These are phyloP conservation scores for Mormoops blainvillei DNA, from an alignment of 2,113 vertebrate genomes.

Conservation along the genomic window DNA sequence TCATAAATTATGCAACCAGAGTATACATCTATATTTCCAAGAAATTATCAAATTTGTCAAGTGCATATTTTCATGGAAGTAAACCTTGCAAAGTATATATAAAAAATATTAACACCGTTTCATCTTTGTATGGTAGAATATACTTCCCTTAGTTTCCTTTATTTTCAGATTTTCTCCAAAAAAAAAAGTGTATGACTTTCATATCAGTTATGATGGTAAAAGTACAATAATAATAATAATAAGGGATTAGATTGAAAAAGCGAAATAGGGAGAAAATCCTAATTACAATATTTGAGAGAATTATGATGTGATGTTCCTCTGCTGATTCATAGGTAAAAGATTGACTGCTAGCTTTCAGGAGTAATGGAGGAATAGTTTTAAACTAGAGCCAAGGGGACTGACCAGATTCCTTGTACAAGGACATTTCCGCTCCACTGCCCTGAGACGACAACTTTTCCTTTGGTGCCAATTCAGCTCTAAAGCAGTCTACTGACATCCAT, in stretches of 20 bases:
- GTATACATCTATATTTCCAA: background rate
- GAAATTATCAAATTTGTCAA: background rate
- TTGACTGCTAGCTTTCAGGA: background rate
- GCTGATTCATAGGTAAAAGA: background rate
- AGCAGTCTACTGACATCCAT: background rate
- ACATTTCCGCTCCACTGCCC: background rate
- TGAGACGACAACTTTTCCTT: background rate
- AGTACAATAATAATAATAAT: background rate
- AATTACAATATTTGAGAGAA: constrained; percentile 4
- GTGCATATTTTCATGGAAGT: background rate
- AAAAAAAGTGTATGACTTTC: background rate
- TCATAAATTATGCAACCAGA: background rate
- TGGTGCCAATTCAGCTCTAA: background rate
- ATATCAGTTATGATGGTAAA: background rate
- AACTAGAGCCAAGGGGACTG: background rate
- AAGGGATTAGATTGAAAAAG: background rate
- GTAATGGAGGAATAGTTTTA: background rate
- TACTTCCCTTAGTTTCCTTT: background rate
- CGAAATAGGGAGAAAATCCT: background rate
- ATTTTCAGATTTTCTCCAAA: background rate
- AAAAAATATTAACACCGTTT: background rate
- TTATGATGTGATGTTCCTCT: background rate
- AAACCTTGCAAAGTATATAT: background rate
- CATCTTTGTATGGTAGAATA: background rate
- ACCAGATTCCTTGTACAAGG: background rate